Base-by-base conservation (phyloP, 2,888 invertebrate genomes). In the Gibbula magus region DNA sequence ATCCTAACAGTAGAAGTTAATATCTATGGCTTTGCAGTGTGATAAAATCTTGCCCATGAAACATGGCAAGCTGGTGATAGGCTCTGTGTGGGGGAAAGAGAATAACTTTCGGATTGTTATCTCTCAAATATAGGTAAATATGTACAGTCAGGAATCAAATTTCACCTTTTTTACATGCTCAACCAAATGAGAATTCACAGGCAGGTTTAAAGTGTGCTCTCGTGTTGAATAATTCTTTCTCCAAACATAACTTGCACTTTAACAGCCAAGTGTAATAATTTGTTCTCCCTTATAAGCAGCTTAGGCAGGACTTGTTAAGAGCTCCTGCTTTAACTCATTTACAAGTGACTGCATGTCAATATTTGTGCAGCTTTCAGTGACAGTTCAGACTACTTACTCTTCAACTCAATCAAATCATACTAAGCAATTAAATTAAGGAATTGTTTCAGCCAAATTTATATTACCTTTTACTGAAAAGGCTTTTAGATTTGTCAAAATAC, bases 71-170 rank as follows among this genome's bases (percentile, higher is more conserved):
- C 29, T 45, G 45, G 45, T 45, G 45, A 45, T 45, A 45, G 45
- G 25, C 61, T 25, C 29, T 61, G n/a, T 25, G 61, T 25, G 61
- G 29, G 61, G 61, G 61, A 61, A 61, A 61, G 61, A 29, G 61
- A 61, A 61, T 25, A 61, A 29, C 61, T 25, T 61, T 56, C 25
- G 8, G 61, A 61, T 61, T 61, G 16, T 25, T 61, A 61, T 61
- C 61, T 61, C 16, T 61, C 61, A 61, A 61, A 16, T 61, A 61
- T 25, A 29, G 61, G 61, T 61, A 61, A 61, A 61, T 61, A 61
- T 61, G 61, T 61, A 61, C 61, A 25, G 29, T 61, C 61, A 25
- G 45, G 45, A 16, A 61, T 61, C 61, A 61, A 2, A 61, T 61
- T 61, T 45, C 45, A 61, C 61, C 18, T 61, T 25, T 25, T 61